Percentiles rank a stretch among this genome's conserved stretches.
Evolutionary conservation across 2,888 invertebrate genomes (phyloP).

Genomic region (Meandrusa payeni): DNA sequence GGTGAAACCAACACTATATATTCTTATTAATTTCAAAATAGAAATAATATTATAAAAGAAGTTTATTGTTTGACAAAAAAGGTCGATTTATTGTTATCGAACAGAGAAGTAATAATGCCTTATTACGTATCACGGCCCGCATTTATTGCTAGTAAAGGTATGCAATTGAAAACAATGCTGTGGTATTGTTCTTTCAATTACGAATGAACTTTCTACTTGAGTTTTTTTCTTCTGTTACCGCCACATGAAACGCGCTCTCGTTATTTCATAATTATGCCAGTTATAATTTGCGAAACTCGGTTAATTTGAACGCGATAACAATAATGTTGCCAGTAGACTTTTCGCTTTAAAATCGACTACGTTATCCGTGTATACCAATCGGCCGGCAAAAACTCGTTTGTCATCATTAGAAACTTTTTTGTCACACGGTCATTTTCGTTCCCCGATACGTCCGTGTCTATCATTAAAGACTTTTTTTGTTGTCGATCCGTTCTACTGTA

Average conservation of each 20-base stretch:
- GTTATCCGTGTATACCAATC: neutral
- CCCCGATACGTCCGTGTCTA: constrained; percentile 35
- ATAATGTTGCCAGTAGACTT: too few species aligned
- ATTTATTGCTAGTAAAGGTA: constrained; percentile 34
- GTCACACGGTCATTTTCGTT: constrained; percentile 27
- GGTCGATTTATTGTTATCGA: constrained; percentile 28
- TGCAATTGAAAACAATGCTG: constrained; percentile 37
- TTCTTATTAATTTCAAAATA: too few species aligned
- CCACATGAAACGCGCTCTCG: constrained; percentile 23
- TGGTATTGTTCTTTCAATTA: constrained; percentile 36
- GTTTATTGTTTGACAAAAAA: constrained; percentile 15
- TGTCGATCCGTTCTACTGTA: constrained; percentile 44
- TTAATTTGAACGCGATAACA: neutral
- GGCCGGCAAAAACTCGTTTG: constrained; percentile 28
- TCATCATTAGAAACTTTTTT: constrained; percentile 37
- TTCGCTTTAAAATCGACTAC: neutral
- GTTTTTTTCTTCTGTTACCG: constrained; percentile 27
- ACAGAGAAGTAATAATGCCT: constrained; percentile 26
- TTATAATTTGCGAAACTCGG: neutral
- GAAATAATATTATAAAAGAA: too few species aligned
- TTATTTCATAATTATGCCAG: constrained; percentile 5
- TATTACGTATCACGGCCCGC: constrained; percentile 33
- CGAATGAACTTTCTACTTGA: constrained; percentile 31
- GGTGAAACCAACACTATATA: too few species aligned
- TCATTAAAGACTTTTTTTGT: constrained; percentile 47